Conservation (phyloP, 2,797 vertebrate genomes). For the Falco naumanni region DNA sequence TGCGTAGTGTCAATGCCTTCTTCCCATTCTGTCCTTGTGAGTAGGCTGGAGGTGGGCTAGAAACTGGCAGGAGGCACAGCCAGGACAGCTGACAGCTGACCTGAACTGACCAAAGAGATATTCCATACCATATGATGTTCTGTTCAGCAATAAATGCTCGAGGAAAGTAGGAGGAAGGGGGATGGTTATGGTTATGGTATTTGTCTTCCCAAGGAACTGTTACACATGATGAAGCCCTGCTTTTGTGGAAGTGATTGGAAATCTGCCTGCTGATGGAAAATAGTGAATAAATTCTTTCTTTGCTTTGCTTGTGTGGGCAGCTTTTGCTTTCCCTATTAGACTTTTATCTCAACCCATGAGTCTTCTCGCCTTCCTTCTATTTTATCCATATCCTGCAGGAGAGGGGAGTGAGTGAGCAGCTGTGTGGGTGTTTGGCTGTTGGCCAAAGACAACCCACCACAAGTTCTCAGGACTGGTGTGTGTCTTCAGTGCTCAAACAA, state of each 20-base stretch:
- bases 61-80: background rate
- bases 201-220: background rate
- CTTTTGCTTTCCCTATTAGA: too few species aligned
- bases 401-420: background rate
- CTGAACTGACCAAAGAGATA: background rate
- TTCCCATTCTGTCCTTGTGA: background rate
- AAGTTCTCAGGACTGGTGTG: background rate
- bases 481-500: background rate
- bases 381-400: background rate
- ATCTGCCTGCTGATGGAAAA: too few species aligned
- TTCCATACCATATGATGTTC: background rate
- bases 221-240: too few species aligned
- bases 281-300: too few species aligned
- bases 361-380: background rate
- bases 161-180: background rate
- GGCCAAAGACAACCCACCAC: background rate
- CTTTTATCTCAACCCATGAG: too few species aligned
- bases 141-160: background rate
- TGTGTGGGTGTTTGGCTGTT: background rate
- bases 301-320: too few species aligned
- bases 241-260: too few species aligned
- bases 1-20: accelerated
- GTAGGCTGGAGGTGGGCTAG: too few species aligned
- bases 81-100: background rate
- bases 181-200: accelerated